phyloP scores from a whole-genome alignment of 1,140 invertebrate species.

The Zaprionus davidi region DNA sequence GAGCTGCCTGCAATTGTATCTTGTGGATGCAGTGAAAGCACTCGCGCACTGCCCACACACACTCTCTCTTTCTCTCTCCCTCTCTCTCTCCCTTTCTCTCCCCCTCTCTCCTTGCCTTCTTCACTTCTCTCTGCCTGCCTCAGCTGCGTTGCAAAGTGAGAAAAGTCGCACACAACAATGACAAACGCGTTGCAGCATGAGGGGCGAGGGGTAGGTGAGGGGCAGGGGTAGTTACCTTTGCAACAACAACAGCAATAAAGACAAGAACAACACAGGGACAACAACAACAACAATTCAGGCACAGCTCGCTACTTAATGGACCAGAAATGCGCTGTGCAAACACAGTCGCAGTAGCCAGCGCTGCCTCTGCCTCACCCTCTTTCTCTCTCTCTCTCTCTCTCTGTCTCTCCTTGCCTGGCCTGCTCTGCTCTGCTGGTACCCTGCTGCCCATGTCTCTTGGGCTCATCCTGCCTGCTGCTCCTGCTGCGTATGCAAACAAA shows the following conservation, averaged over 20 bases:
- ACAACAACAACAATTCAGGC: constrained; percentile 18
- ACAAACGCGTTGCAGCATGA: constrained; percentile 54
- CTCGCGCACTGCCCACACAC: not conserved
- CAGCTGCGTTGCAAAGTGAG: constrained; percentile 56
- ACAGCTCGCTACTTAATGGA: constrained; percentile 72
- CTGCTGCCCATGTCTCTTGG: not conserved
- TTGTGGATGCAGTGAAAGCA: constrained; percentile 49
- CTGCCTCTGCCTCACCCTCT: not conserved
- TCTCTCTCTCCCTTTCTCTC: not conserved
- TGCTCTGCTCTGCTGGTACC: not conserved
- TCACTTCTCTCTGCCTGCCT: not conserved
- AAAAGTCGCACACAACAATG: constrained; percentile 80
- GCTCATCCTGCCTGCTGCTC: constrained; percentile 18
- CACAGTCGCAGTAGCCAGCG: constrained; percentile 41
- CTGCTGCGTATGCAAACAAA: constrained; percentile 80
- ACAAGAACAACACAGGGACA: constrained; percentile 30
- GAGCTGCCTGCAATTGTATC: constrained; percentile 68
- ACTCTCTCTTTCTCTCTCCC: not conserved
- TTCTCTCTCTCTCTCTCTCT: not conserved
- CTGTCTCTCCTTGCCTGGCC: too few relatives aligned
- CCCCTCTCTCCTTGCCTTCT: too few relatives aligned
- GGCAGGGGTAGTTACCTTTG: constrained; percentile 53
- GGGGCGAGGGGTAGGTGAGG: constrained; percentile 16
- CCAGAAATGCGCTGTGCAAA: constrained; percentile 80
- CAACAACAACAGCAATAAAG: constrained; percentile 29